phyloP scores from a whole-genome alignment of 1,140 invertebrate species.

The Drosophila hydei region DNA sequence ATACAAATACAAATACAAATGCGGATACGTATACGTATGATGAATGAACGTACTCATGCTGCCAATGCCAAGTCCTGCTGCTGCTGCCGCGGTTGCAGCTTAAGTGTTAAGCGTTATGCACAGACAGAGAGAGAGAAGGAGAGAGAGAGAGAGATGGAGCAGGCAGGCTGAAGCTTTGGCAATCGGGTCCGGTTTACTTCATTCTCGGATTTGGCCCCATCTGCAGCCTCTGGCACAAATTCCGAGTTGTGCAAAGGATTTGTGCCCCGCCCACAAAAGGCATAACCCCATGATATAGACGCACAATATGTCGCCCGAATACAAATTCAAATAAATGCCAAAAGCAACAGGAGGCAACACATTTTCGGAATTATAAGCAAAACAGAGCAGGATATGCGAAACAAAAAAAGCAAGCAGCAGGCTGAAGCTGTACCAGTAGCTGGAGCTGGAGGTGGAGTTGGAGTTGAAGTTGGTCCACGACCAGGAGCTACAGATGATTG shows the following conservation, averaged over 20 bases:
- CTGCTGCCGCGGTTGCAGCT: constrained; percentile 60
- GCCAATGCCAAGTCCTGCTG: constrained; percentile 4
- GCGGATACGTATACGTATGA: background rate
- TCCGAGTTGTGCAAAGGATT: constrained; percentile 67
- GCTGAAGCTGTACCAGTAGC: constrained; percentile 23
- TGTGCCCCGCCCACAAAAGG: constrained; percentile 31
- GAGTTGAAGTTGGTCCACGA: constrained; percentile 18
- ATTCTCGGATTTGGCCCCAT: constrained; percentile 45
- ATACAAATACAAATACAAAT: constrained; percentile 11
- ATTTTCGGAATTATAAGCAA: constrained; percentile 79
- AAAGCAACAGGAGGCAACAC: constrained; percentile 74
- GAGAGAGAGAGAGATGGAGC: constrained; percentile 4
- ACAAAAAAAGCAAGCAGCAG: constrained; percentile 39
- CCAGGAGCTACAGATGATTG: constrained; percentile 25
- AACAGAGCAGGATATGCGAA: constrained; percentile 68
- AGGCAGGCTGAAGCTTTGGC: constrained; percentile 14
- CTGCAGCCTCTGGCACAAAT: constrained; percentile 54
- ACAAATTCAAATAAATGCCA: constrained; percentile 81
- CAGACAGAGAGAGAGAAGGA: constrained; percentile 33
- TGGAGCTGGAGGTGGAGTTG: constrained; percentile 20
- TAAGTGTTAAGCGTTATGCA: constrained; percentile 83
- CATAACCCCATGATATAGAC: constrained; percentile 38
- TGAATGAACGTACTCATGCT: constrained; percentile 26
- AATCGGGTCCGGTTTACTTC: constrained; percentile 25
- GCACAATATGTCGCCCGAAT: constrained; percentile 66